Base-by-base conservation (phyloP, 2,888 invertebrate species). In the Amblyteles armatorius region DNA sequence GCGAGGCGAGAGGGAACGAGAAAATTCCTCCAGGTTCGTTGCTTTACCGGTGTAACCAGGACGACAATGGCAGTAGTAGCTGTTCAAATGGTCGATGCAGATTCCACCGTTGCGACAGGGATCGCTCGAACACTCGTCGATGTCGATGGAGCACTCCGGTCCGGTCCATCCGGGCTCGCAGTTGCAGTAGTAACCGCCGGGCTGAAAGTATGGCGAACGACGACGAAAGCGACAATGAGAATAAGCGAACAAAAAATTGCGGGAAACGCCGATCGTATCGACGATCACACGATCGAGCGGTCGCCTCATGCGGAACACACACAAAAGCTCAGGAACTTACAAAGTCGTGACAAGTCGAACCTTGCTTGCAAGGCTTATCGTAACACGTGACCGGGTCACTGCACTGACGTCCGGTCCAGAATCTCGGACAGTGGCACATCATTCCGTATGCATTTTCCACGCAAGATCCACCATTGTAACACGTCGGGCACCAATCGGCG, bases 111-210 rank as follows among this genome's bases (percentile, higher is more conserved):
- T 96, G 77, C 94, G 94, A 91, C 97, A 97, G 1, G 96, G 96
- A 88, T 95, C 94, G 87, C 95, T 94, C 72, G 94, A 93, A 90
- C 96, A 96, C 85, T 94, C 94, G 88, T 95, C 94, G 90, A 96
- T 92, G 90, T 94, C 94, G 86, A 94, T 91, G 88, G 95, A 95
- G 92, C 96, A 96, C 88, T 95, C 95, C 60, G 94, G 91, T 71
- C 97, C 96, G 82, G 95, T 94, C 96, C 96, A 97, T 85, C 97
- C 97, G 84, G 95, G 92, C 92, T 95, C 95, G 92, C 97, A 97
- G 89, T 95, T 95, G 95, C 97, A 97, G 90, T 95, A 95, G 94
- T 95, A 96, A 88, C 95, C 95, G 86, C 94, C 94, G 87, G 93
- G 92, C 95, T 95, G 93, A 73, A 91, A 91, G 48, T 74, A 85